These are phyloP conservation scores for Sinhomidia bicolor DNA, from an alignment of 2,888 invertebrate genomes.

Conservation along the genomic window DNA sequence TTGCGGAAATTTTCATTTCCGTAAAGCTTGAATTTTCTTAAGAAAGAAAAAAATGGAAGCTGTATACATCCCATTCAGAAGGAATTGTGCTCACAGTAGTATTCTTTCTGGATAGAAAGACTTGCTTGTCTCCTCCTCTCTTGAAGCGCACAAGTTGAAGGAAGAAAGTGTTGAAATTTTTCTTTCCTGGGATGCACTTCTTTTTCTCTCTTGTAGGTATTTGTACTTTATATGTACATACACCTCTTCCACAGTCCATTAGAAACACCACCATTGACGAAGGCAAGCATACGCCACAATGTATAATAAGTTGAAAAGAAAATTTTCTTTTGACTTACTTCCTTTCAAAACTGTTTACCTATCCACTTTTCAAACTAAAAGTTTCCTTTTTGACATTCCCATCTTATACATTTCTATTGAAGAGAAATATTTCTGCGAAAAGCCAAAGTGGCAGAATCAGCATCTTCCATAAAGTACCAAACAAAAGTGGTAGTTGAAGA, in stretches of 20 bases:
- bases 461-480: conserved; percentile 26
- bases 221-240: neutral
- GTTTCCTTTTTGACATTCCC: conserved; percentile 58
- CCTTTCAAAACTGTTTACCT: conserved; percentile 55
- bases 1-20: conserved; percentile 24
- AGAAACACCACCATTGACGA: neutral
- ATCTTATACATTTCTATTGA: conserved; percentile 23
- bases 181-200: neutral
- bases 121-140: neutral
- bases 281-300: neutral
- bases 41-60: neutral
- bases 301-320: conserved; percentile 55
- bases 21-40: neutral
- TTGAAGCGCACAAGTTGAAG: neutral
- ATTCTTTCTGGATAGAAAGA: too few species aligned
- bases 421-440: conserved; percentile 12
- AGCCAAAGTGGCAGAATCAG: conserved; percentile 44
- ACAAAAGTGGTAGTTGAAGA: conserved; percentile 15
- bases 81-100: neutral
- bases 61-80: too few species aligned
- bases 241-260: conserved; percentile 17
- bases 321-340: conserved; percentile 60
- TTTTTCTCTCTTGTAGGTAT: neutral
- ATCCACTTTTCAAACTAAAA: conserved; percentile 58
- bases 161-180: neutral